Conservation (phyloP, 2,113 vertebrate genomes). For the Toxostoma redivivum region DNA sequence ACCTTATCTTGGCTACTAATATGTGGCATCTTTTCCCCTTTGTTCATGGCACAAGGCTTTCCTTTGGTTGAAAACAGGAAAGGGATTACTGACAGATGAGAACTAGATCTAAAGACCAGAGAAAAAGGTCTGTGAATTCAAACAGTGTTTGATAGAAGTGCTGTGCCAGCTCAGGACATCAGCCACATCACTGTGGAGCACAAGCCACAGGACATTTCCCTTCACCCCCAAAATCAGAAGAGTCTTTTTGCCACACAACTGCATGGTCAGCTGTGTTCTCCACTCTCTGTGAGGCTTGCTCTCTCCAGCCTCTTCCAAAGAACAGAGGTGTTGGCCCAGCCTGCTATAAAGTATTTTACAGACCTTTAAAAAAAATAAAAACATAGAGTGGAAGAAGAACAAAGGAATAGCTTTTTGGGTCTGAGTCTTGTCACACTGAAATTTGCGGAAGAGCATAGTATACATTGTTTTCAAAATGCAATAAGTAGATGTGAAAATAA, state of each 20-base stretch:
- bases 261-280: neutral
- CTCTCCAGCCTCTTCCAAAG: neutral
- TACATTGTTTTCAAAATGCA: neutral
- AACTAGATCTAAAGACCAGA: neutral
- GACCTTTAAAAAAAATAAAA: neutral
- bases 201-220: neutral
- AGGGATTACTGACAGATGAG: neutral
- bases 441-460: neutral
- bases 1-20: slow-evolving; percentile 33
- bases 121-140: neutral
- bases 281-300: neutral
- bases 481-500: neutral
- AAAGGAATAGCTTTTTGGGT: neutral
- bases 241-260: neutral
- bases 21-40: neutral
- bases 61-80: slow-evolving; percentile 8
- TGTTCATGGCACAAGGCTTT: slow-evolving; percentile 23
- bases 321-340: neutral
- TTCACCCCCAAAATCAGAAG: neutral
- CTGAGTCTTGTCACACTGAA: neutral
- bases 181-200: neutral
- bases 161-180: neutral
- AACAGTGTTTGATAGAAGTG: neutral
- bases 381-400: fast-evolving
- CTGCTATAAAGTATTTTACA: neutral